Evolutionary conservation across 2,888 invertebrate species (phyloP).

Genomic region (Polydesmus complanatus): DNA sequence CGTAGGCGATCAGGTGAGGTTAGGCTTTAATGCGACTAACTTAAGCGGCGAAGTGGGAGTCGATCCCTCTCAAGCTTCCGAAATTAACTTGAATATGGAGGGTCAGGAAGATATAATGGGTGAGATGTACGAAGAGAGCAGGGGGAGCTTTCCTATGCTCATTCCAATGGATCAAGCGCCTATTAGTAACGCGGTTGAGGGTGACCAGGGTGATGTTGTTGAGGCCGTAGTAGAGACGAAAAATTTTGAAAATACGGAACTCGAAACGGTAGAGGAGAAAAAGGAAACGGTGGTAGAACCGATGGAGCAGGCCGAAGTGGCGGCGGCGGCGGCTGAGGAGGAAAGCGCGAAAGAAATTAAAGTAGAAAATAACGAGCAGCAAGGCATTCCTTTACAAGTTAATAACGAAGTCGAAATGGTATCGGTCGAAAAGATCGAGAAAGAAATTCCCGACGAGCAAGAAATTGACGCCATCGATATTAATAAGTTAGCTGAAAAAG

Average conservation of each 20-base stretch:
- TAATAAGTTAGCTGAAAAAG: slow-evolving; percentile 19
- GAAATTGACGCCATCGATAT: slow-evolving; percentile 7
- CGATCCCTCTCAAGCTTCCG: neutral
- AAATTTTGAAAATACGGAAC: neutral
- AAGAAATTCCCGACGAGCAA: neutral
- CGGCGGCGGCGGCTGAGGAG: neutral
- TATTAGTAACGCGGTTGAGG: neutral
- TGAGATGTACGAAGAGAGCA: neutral
- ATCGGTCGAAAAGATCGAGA: neutral
- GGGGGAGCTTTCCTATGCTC: slow-evolving; percentile 1
- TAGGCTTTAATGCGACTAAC: slow-evolving; percentile 1
- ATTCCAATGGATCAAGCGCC: neutral
- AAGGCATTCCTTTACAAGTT: neutral
- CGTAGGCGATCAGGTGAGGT: slow-evolving; percentile 5
- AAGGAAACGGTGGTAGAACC: neutral
- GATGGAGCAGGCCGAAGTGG: neutral
- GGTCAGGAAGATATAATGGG: neutral
- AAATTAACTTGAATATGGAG: neutral
- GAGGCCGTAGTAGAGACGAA: neutral
- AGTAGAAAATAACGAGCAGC: neutral
- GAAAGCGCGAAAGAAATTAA: too few species aligned
- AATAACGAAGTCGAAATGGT: neutral
- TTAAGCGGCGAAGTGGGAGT: neutral
- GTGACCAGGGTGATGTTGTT: neutral
- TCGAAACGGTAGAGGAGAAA: neutral